Evolutionary conservation across 2,888 invertebrate species (phyloP).

Genomic region (Scaptomyza cyrtandrae): DNA sequence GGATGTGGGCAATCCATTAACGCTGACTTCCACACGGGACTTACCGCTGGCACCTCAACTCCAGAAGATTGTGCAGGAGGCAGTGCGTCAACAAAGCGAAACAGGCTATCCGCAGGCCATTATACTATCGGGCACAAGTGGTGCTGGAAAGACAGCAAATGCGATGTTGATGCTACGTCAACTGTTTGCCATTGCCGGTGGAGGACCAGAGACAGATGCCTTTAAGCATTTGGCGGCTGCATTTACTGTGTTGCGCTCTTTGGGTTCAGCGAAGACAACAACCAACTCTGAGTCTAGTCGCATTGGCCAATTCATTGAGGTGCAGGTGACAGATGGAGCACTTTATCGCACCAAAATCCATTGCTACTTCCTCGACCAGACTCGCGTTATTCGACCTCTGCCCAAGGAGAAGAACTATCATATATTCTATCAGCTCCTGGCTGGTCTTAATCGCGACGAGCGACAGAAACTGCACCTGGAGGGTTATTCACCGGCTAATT

Average conservation of each 20-base stretch:
- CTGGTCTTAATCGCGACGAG: conserved; percentile 94
- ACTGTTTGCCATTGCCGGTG: conserved; percentile 96
- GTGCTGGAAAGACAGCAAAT: conserved; percentile 97
- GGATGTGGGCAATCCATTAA: conserved; percentile 94
- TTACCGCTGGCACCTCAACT: conserved; percentile 92
- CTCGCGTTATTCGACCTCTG: conserved; percentile 93
- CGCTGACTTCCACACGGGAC: conserved; percentile 91
- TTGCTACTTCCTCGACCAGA: conserved; percentile 97
- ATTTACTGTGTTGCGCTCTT: conserved; percentile 95
- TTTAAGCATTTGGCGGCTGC: conserved; percentile 98
- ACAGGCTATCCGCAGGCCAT: conserved; percentile 98
- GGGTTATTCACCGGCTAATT: conserved; percentile 92
- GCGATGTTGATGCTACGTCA: conserved; percentile 95
- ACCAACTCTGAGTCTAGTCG: conserved; percentile 96
- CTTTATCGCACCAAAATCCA: conserved; percentile 97
- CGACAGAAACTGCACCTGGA: conserved; percentile 94
- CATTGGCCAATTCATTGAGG: conserved; percentile 98
- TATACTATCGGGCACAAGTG: conserved; percentile 95
- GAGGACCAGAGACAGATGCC: conserved; percentile 97
- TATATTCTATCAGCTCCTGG: conserved; percentile 97
- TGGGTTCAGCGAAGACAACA: conserved; percentile 95
- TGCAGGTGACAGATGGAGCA: conserved; percentile 97
- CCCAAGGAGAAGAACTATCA: conserved; percentile 97
- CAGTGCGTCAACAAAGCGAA: conserved; percentile 96
- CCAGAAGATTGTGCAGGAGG: conserved; percentile 94